Conservation (phyloP, 2,888 invertebrate species). For the Anaspis maculata region DNA sequence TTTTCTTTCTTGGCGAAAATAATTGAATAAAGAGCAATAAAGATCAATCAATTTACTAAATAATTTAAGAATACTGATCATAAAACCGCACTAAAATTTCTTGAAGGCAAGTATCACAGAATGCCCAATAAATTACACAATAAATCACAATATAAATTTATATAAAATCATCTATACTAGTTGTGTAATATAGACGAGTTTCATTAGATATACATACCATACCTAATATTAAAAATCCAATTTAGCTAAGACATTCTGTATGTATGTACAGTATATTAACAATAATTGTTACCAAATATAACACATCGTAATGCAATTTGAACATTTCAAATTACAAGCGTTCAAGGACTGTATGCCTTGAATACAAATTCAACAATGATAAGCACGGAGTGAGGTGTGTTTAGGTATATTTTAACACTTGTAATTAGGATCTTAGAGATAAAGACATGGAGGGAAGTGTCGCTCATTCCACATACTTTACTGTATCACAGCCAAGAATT, state of each 20-base stretch:
- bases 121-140: constrained; percentile 24
- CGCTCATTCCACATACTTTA: constrained; percentile 40
- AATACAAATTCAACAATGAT: constrained; percentile 18
- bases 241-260: constrained; percentile 15
- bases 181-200: too few relatives aligned
- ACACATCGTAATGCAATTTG: constrained; percentile 6
- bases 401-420: constrained; percentile 20
- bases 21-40: constrained; percentile 9
- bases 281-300: constrained; percentile 13
- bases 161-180: too few relatives aligned
- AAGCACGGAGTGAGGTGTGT: constrained; percentile 34
- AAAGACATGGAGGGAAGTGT: constrained; percentile 39
- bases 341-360: constrained; percentile 2
- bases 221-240: constrained; percentile 9
- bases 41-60: constrained; percentile 3
- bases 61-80: constrained; percentile 11
- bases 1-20: constrained; percentile 14
- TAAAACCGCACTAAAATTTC: constrained; percentile 9
- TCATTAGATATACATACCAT: too few relatives aligned
- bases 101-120: constrained; percentile 25
- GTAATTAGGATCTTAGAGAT: constrained; percentile 22
- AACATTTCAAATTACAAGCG: constrained; percentile 13
- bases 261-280: constrained; percentile 7
- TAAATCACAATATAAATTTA: constrained; percentile 15
- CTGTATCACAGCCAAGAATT: constrained; percentile 46